These are phyloP conservation scores for Diplazon laetatorius DNA, from an alignment of 2,888 invertebrate genomes.

Conservation along the genomic window DNA sequence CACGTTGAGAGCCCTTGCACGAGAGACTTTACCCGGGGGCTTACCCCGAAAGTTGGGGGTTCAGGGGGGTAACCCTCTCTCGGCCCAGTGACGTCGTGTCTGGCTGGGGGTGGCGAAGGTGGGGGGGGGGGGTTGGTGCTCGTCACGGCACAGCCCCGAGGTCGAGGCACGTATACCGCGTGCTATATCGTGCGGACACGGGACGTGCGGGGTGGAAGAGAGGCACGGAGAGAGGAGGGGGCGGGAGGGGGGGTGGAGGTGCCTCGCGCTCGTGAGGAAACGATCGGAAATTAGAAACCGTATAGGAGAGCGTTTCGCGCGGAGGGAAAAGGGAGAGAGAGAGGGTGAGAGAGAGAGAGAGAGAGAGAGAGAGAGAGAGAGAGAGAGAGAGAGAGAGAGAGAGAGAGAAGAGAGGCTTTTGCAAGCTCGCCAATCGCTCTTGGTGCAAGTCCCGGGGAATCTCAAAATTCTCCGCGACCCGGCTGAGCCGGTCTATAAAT, in stretches of 20 bases:
- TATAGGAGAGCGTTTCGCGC: too few species aligned
- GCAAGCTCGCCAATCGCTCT: slow-evolving; percentile 48
- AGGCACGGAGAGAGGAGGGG: too few species aligned
- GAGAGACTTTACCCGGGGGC: slow-evolving; percentile 67
- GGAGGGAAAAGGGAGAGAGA: too few species aligned
- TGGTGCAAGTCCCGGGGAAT: slow-evolving; percentile 41
- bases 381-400: too few species aligned
- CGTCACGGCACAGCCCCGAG: slow-evolving; percentile 38
- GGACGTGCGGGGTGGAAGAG: too few species aligned
- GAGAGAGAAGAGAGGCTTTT: too few species aligned
- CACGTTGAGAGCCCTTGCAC: slow-evolving; percentile 66
- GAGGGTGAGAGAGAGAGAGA: too few species aligned
- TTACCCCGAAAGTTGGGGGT: slow-evolving; percentile 65
- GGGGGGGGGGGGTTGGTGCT: slow-evolving; percentile 9
- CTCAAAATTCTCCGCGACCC: slow-evolving; percentile 60
- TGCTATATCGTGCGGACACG: slow-evolving; percentile 40
- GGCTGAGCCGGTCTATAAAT: slow-evolving; percentile 61
- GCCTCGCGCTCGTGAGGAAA: slow-evolving; percentile 60
- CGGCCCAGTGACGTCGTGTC: slow-evolving; percentile 40
- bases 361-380: too few species aligned
- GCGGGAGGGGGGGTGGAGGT: too few species aligned
- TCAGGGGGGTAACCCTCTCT: slow-evolving; percentile 59
- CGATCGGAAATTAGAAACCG: slow-evolving; percentile 76
- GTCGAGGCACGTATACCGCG: slow-evolving; percentile 51
- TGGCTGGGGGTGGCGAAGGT: slow-evolving; percentile 21